These are phyloP conservation scores for Premnoplex brunnescens DNA, from an alignment of 2,797 vertebrate species.

Conservation along the genomic window DNA sequence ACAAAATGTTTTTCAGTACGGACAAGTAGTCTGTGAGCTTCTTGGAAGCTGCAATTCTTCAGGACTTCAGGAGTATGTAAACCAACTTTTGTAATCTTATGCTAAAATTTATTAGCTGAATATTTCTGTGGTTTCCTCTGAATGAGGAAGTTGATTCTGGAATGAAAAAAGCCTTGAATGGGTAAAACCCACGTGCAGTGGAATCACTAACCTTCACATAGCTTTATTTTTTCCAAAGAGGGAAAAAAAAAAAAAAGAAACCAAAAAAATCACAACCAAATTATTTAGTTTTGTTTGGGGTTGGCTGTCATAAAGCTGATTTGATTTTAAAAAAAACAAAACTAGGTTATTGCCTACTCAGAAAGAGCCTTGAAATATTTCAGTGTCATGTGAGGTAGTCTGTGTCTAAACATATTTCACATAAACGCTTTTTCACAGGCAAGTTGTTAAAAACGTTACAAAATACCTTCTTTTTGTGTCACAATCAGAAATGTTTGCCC, in stretches of 20 bases:
- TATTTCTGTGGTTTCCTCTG: not conserved
- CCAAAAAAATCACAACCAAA: not conserved
- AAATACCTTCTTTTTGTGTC: slow-evolving; percentile 72
- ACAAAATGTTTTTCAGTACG: not conserved
- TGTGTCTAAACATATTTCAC: slow-evolving; percentile 67
- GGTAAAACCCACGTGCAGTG: not conserved
- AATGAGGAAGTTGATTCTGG: slow-evolving; percentile 11
- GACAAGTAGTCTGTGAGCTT: not conserved
- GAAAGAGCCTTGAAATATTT: slow-evolving; percentile 60
- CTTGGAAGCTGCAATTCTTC: not conserved
- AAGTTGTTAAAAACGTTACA: slow-evolving; percentile 70
- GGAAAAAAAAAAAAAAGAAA: not conserved
- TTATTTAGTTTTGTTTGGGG: not conserved
- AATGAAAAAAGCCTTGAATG: slow-evolving; percentile 2
- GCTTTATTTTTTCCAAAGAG: slow-evolving; percentile 28
- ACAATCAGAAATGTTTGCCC: slow-evolving; percentile 71
- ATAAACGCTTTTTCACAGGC: slow-evolving; percentile 71
- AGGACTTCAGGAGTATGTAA: not conserved
- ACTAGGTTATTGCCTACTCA: slow-evolving; percentile 47
- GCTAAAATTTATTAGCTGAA: not conserved
- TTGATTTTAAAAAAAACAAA: not conserved
- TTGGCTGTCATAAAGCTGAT: slow-evolving; percentile 8
- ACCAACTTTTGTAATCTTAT: not conserved
- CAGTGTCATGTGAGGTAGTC: slow-evolving; percentile 44
- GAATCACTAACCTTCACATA: not conserved